These are phyloP conservation scores for Mythimna loreyi DNA, from an alignment of 2,888 invertebrate species.

Conservation along the genomic window DNA sequence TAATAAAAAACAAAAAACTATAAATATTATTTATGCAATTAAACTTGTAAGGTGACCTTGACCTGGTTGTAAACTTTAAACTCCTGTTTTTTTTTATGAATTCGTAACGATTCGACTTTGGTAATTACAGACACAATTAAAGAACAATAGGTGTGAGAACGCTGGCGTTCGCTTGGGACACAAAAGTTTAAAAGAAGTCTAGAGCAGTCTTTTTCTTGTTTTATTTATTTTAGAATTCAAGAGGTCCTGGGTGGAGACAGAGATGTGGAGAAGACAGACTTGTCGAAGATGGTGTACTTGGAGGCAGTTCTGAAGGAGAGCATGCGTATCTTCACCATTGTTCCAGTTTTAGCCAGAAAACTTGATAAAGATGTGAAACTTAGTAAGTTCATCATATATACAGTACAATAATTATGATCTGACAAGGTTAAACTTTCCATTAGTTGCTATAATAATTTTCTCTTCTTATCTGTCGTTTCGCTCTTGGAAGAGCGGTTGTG, in stretches of 20 bases:
- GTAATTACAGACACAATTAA: too few species aligned
- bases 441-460: background rate
- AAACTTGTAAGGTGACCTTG: background rate
- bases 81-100: background rate
- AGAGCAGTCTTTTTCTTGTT: background rate
- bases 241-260: constrained; percentile 76
- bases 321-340: constrained; percentile 78
- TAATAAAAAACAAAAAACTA: background rate
- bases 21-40: background rate
- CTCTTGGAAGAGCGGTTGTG: too few species aligned
- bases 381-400: constrained; percentile 72
- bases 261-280: constrained; percentile 77
- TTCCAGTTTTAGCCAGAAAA: constrained; percentile 75
- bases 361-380: constrained; percentile 78
- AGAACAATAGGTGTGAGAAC: too few species aligned
- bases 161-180: too few species aligned
- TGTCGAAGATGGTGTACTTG: constrained; percentile 76
- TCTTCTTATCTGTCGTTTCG: too few species aligned
- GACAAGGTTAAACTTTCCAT: too few species aligned
- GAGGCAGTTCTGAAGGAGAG: constrained; percentile 83
- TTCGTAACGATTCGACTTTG: too few species aligned
- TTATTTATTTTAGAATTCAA: constrained; percentile 65
- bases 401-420: too few species aligned
- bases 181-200: too few species aligned
- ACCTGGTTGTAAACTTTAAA: background rate